Evolutionary conservation across 1,140 invertebrate species (phyloP), one percentile per base, ranked within the genome.

Genomic region (Anastrepha ludens): DNA sequence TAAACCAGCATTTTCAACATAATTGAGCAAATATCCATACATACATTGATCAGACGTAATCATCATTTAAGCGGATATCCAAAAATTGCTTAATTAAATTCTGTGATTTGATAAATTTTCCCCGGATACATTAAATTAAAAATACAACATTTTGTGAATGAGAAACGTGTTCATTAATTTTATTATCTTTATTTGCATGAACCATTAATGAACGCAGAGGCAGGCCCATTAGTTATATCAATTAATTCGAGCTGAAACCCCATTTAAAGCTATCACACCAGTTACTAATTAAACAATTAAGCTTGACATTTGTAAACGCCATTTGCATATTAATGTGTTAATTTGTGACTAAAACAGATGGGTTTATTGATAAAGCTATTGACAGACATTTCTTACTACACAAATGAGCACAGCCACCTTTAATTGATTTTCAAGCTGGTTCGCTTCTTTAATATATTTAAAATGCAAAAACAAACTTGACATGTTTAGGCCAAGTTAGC

Each of bases 221-320:
- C 41, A 47, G 17, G 41, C 17, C 47, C 47, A 81, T 81, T 81
- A 81, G n/a, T 81, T 81, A 29, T 58, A 55, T 81, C 74, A 81
- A 81, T 81, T 81, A 20, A 81, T 81, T 81, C 50, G 7, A 81
- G 44, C n/a, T 55, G 74, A 81, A 20, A 81, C 55, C 17, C 44
- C 74, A 81, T 81, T 81, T 81, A 81, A 55, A 81, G 74, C 47
- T 81, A 81, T 81, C 74, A 81, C 47, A 41, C 74, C 44, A 81
- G 74, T 81, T 81, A 81, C 47, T 81, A 81, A 81, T 81, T 58
- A 81, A 81, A 81, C 74, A 81, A 81, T 81, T 81, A 81, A 20
- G 47, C 17, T 81, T 81, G 74, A 81, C 74, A 81, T 81, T 74
- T 74, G 70, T 74, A 41, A 47, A 74, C 65, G 65, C 29, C 44